Percentiles rank a stretch among this genome's conserved stretches.
phyloP scores from a whole-genome alignment of 2,797 vertebrate species.

The Taenioides sp. region DNA sequence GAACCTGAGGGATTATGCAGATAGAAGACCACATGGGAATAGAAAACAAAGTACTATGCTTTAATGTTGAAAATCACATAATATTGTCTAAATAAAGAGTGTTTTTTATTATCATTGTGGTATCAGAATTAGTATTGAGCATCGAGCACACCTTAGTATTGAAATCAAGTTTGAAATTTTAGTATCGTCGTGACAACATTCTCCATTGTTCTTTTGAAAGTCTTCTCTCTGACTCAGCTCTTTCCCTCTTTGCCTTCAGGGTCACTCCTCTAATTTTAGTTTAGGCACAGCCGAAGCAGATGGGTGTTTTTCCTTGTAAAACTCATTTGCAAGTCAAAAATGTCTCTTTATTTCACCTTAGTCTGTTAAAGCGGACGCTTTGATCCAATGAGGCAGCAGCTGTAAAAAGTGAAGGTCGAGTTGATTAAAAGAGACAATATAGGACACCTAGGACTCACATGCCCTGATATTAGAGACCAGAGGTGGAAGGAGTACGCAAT shows the following conservation, averaged over 20 bases:
- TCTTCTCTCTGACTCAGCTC: conserved; percentile 61
- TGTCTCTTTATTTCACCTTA: conserved; percentile 31
- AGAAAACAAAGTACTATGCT: too few species aligned
- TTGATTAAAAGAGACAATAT: background rate
- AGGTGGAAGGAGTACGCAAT: too few species aligned
- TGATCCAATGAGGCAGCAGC: conserved; percentile 7
- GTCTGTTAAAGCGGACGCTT: background rate
- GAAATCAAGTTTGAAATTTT: too few species aligned
- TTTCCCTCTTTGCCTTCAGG: conserved; percentile 54
- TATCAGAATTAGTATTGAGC: too few species aligned
- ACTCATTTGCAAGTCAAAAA: conserved; percentile 64
- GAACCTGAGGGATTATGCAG: too few species aligned
- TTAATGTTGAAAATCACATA: too few species aligned
- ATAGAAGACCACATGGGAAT: too few species aligned
- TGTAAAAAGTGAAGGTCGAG: conserved; percentile 5
- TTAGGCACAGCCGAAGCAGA: conserved; percentile 61
- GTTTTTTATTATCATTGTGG: too few species aligned
- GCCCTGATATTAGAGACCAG: too few species aligned
- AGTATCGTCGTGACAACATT: too few species aligned
- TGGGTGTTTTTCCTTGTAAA: conserved; percentile 62
- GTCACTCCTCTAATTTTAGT: conserved; percentile 64
- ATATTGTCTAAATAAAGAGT: too few species aligned
- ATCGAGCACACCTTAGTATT: too few species aligned
- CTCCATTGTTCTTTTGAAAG: background rate
- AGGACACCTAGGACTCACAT: background rate